Evolutionary conservation across 1,140 invertebrate species (phyloP), one percentile per base, ranked within the genome.

Genomic region (Danaus plexippus): DNA sequence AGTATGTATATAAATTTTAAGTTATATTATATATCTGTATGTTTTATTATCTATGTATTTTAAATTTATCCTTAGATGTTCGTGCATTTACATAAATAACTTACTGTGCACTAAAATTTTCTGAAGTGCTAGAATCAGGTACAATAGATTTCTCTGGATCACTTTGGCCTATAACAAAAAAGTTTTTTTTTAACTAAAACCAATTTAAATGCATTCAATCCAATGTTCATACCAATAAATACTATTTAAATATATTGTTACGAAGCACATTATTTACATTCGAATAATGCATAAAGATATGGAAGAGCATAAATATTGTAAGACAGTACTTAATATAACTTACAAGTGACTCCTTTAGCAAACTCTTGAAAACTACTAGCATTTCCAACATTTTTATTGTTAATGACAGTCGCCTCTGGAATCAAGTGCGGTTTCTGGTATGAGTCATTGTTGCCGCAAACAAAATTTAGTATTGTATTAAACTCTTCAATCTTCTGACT

Each of bases 41-140:
- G 22, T 32, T 15, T 15, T 1, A 15, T 15, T 15, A 15, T 1
- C 15, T 15, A 32, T 32, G 0, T 32, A 32, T 32, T 32, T 32
- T 7, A 3, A 32, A 32, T 32, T 32, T 8, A 8, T 32, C 22
- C 22, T 32, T 32, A 32, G 1, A 32, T 32, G 15, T 15, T 15
- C 3, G 22, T 32, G 22, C 22, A 32, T 32, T 32, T 32, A 43
- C 9, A 55, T 12, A 52, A 76, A 55, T 12, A 52, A 76, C 75
- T 75, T 68, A 80, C 77, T 63, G 61, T 22, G 59, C 45, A 40
- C 52, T 63, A 44, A 55, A 49, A 44, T 61, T 68, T 67, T 78
- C 73, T 40, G 73, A 64, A 46, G 72, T 78, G 66, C 67, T 80
- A 13, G 73, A 78, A 71, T 75, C 77, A 50, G 75, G 72, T 57